Evolutionary conservation across 2,797 vertebrate species (phyloP).

Genomic region (Gymnopithys bicolor): DNA sequence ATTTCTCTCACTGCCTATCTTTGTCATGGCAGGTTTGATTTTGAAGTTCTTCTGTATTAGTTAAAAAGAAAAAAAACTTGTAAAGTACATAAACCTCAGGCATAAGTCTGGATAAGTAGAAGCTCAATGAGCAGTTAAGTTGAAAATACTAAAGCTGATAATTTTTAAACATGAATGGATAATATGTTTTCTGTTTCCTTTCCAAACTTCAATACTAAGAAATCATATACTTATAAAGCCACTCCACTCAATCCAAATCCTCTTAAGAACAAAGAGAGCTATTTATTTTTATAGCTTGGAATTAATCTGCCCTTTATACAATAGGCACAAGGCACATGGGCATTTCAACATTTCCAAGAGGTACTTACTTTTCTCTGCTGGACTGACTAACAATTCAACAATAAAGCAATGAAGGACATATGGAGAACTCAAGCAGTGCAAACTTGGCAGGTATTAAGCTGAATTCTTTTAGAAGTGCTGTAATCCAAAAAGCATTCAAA

Average conservation of each 20-base stretch:
- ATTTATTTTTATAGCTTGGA: constrained; percentile 37
- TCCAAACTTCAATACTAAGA: constrained; percentile 6
- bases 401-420: not conserved
- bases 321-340: not conserved
- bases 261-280: constrained; percentile 49
- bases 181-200: not conserved
- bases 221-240: constrained; percentile 35
- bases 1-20: not conserved
- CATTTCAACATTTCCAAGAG: not conserved
- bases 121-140: not conserved
- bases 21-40: not conserved
- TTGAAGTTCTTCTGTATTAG: not conserved
- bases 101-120: not conserved
- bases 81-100: not conserved
- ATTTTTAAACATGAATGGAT: not conserved
- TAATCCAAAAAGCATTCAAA: not conserved
- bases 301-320: constrained; percentile 27
- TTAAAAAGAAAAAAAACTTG: not conserved
- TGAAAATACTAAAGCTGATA: not conserved
- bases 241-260: constrained; percentile 46
- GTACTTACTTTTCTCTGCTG: not conserved
- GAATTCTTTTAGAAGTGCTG: not conserved
- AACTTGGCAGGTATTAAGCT: not conserved
- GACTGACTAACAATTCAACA: not conserved
- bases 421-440: not conserved